Evolutionary conservation across 23 tunicate species (phyloP).

Genomic region (Oikopleura albicans): DNA sequence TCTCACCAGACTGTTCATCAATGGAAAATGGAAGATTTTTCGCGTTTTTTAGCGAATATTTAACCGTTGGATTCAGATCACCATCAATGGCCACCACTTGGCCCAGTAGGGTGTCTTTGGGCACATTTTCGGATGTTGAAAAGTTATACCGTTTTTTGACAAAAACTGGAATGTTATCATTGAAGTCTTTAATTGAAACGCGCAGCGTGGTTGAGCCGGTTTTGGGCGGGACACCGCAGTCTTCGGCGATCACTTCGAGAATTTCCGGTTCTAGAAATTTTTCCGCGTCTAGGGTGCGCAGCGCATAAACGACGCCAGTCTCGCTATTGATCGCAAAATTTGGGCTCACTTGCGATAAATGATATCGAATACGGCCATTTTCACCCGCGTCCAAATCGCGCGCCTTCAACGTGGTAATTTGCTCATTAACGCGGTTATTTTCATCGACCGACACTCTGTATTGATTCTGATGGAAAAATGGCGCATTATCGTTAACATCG

Average conservation of each 20-base stretch:
- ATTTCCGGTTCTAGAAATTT: not conserved
- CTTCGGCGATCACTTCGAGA: not conserved
- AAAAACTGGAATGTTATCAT: not conserved
- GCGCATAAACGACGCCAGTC: not conserved
- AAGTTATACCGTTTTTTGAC: not conserved
- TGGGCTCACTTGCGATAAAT: not conserved
- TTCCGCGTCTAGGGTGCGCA: not conserved
- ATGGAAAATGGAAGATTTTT: not conserved
- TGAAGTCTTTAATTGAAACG: not conserved
- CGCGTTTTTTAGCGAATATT: not conserved
- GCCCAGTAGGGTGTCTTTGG: not conserved
- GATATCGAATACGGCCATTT: not conserved
- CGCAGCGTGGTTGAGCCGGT: not conserved
- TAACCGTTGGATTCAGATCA: not conserved
- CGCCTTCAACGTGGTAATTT: not conserved
- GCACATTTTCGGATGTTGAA: not conserved
- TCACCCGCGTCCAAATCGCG: not conserved
- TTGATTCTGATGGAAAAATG: not conserved
- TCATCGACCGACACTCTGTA: not conserved
- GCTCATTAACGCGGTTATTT: not conserved
- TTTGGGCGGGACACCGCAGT: not conserved
- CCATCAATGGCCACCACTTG: not conserved
- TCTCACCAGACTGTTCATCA: not conserved
- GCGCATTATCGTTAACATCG: not conserved
- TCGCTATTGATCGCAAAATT: not conserved